Evolutionary conservation across 2,797 vertebrate species (phyloP).

Genomic region (Sardinella longiceps): DNA sequence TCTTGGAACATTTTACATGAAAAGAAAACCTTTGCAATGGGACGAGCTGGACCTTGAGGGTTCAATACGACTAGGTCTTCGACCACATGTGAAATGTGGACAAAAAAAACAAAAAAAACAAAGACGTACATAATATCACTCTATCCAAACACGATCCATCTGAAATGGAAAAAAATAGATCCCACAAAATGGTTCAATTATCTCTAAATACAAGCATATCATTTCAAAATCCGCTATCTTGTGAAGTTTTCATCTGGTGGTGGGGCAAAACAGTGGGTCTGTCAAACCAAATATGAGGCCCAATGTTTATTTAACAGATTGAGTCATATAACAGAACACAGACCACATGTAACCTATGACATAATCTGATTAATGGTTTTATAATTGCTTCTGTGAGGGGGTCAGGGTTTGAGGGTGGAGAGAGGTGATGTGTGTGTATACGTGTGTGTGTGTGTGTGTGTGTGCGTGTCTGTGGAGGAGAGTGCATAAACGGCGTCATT

Average conservation of each 20-base stretch:
- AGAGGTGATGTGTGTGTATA: conserved; percentile 33
- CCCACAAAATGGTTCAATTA: conserved; percentile 74
- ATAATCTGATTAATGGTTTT: conserved; percentile 80
- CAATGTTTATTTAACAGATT: conserved; percentile 73
- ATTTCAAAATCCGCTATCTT: conserved; percentile 59
- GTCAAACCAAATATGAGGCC: conserved; percentile 71
- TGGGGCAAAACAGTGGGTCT: conserved; percentile 62
- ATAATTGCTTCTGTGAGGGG: conserved; percentile 71
- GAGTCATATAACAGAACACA: conserved; percentile 76
- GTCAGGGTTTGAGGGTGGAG: conserved; percentile 54
- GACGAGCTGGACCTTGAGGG: conserved; percentile 49
- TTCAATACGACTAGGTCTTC: conserved; percentile 62
- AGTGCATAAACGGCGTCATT: conserved; percentile 52
- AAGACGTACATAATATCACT: conserved; percentile 56
- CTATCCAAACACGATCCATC: conserved; percentile 61
- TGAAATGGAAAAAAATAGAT: conserved; percentile 50
- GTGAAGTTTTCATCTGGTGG: conserved; percentile 38
- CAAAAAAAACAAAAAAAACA: too few relatives aligned
- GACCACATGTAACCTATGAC: conserved; percentile 81
- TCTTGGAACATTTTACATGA: conserved; percentile 54
- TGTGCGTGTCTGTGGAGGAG: background rate
- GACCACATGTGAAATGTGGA: conserved; percentile 62
- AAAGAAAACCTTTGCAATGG: conserved; percentile 44
- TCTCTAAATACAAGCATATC: conserved; percentile 50
- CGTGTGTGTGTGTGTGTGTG: conserved; percentile 9